phyloP scores from a whole-genome alignment of 2,797 vertebrate genomes.

The Mycteria americana region DNA sequence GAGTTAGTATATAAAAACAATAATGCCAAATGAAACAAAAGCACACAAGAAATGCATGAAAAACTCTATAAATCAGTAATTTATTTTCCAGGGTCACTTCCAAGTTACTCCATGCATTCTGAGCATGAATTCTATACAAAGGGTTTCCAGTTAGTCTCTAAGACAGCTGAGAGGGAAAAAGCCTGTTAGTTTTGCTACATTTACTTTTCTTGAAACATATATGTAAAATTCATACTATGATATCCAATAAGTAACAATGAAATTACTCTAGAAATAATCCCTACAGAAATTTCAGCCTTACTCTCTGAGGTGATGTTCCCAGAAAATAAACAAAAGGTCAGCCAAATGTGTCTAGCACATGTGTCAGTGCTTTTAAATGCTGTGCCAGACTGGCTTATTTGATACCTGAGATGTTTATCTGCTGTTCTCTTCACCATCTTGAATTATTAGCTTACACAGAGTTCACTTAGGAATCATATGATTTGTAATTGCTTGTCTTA shows the following conservation, averaged over 20 bases:
- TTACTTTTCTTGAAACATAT: not conserved
- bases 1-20: not conserved
- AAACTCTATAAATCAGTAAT: not conserved
- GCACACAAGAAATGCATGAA: not conserved
- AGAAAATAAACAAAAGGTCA: constrained; percentile 1
- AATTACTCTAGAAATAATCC: not conserved
- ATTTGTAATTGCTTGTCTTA: not conserved
- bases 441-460: not conserved
- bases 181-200: not conserved
- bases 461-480: not conserved
- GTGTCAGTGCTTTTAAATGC: not conserved
- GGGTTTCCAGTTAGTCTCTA: not conserved
- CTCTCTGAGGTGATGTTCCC: not conserved
- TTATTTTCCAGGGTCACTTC: constrained; percentile 12
- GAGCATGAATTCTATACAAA: not conserved
- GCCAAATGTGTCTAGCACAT: not conserved
- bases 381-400: not conserved
- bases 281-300: not conserved
- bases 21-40: constrained; percentile 10
- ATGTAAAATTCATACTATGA: not conserved
- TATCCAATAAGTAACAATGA: not conserved
- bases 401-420: not conserved
- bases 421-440: not conserved
- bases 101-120: constrained; percentile 6
- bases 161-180: not conserved